Evolutionary conservation across 2,888 invertebrate species (phyloP).

Genomic region (Sminthurides aquaticus): DNA sequence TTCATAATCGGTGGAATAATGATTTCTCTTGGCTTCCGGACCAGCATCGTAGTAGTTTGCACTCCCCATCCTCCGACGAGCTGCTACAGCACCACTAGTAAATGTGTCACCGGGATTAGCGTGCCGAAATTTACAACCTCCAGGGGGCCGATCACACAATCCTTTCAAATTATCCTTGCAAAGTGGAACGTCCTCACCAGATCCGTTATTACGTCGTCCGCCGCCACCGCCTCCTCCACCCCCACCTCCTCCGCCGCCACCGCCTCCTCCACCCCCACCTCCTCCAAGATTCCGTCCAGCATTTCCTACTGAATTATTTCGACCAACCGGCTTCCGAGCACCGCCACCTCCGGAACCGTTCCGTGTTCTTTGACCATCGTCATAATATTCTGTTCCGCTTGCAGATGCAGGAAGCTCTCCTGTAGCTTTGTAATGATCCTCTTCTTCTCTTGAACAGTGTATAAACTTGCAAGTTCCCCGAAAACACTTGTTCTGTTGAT

Average conservation of each 20-base stretch:
- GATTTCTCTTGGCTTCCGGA: slow-evolving; percentile 23
- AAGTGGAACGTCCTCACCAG: slow-evolving; percentile 47
- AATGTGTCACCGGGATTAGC: slow-evolving; percentile 25
- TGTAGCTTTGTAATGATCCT: slow-evolving; percentile 61
- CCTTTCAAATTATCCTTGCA: slow-evolving; percentile 54
- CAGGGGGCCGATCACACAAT: slow-evolving; percentile 35
- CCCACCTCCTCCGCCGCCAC: slow-evolving; percentile 10
- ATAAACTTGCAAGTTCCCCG: slow-evolving; percentile 67
- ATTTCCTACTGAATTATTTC: neutral
- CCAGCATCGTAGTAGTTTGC: slow-evolving; percentile 24
- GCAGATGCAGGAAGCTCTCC: slow-evolving; percentile 59
- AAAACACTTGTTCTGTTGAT: slow-evolving; percentile 44
- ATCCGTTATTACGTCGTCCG: slow-evolving; percentile 21
- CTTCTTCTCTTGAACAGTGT: slow-evolving; percentile 67
- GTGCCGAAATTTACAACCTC: slow-evolving; percentile 50
- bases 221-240: slow-evolving; percentile 15
- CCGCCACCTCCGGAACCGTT: neutral
- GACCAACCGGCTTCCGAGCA: neutral
- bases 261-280: slow-evolving; percentile 15
- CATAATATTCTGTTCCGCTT: slow-evolving; percentile 16
- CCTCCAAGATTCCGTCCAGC: slow-evolving; percentile 10
- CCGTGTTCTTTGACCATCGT: neutral
- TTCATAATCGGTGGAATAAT: slow-evolving; percentile 26
- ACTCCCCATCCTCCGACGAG: slow-evolving; percentile 17
- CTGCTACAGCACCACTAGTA: neutral